Evolutionary conservation across 2,888 invertebrate species (phyloP).

Genomic region (Morpho deidamia): DNA sequence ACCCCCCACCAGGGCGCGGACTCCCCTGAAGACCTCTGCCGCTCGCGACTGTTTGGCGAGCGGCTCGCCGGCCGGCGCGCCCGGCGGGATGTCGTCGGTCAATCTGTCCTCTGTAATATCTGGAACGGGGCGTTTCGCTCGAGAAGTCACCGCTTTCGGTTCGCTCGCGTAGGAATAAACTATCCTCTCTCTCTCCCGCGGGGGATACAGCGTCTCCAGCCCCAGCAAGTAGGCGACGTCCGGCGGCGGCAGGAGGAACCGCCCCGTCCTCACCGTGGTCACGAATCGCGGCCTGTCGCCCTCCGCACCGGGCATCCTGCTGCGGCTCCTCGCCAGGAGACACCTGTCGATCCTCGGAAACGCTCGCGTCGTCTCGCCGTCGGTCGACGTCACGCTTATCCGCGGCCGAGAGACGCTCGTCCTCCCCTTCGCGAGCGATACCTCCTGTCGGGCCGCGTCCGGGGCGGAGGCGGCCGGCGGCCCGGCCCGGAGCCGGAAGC

Average conservation of each 20-base stretch:
- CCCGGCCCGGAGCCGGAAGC: constrained; percentile 44
- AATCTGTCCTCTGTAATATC: constrained; percentile 28
- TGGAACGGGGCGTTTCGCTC: constrained; percentile 33
- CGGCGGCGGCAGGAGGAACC: constrained; percentile 88
- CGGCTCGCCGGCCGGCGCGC: too few species aligned
- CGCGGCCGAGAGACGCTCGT: constrained; percentile 52
- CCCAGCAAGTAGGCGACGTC: constrained; percentile 82
- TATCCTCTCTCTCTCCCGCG: constrained; percentile 48
- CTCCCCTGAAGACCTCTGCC: constrained; percentile 32
- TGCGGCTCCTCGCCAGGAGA: constrained; percentile 35
- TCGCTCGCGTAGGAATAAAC: constrained; percentile 83
- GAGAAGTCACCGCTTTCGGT: constrained; percentile 72
- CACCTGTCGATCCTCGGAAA: constrained; percentile 37
- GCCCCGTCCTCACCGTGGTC: constrained; percentile 88
- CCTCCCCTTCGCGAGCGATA: constrained; percentile 28
- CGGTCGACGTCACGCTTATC: constrained; percentile 38
- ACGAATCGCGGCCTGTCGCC: constrained; percentile 81
- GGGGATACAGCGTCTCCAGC: constrained; percentile 61
- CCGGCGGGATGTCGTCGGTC: background rate
- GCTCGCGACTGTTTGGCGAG: background rate
- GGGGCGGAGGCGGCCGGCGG: constrained; percentile 64
- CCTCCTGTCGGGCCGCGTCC: constrained; percentile 70
- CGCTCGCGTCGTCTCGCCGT: constrained; percentile 32
- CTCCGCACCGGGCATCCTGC: constrained; percentile 33
- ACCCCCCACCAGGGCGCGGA: constrained; percentile 52